phyloP scores from a whole-genome alignment of 1,140 invertebrate genomes.

The Chymomyza costata region DNA sequence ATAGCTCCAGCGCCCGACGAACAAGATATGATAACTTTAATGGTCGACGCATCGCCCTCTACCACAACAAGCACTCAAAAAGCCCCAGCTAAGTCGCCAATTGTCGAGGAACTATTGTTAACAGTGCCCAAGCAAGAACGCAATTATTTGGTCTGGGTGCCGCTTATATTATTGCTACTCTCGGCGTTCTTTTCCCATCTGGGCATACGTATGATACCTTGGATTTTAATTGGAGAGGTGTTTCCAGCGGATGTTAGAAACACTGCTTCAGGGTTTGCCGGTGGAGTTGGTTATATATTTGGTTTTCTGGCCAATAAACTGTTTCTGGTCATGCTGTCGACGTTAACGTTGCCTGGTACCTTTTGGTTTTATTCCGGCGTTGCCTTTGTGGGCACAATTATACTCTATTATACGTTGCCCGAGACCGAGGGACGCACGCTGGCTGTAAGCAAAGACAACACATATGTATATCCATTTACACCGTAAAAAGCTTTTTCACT shows the following conservation, averaged over 20 bases:
- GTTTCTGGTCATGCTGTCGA: conserved; percentile 80
- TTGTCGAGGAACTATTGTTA: conserved; percentile 51
- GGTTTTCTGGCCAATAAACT: conserved; percentile 84
- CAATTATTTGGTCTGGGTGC: conserved; percentile 81
- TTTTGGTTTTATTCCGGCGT: conserved; percentile 79
- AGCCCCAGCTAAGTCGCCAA: conserved; percentile 26
- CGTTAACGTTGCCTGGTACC: conserved; percentile 80
- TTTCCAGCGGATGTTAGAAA: conserved; percentile 81
- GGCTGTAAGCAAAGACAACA: conserved; percentile 56
- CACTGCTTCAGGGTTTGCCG: conserved; percentile 81
- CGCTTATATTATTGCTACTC: conserved; percentile 80
- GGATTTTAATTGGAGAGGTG: conserved; percentile 86
- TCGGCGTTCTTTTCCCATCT: conserved; percentile 82
- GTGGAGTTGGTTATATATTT: conserved; percentile 84
- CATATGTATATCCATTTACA: too few species aligned
- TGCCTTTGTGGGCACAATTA: conserved; percentile 79
- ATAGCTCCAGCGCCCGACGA: conserved; percentile 5
- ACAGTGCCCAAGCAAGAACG: conserved; percentile 62
- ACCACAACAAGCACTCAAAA: conserved; percentile 31
- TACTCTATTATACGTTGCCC: conserved; percentile 77
- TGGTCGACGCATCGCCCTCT: too few species aligned
- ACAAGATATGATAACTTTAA: conserved; percentile 9
- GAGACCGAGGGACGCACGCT: conserved; percentile 90
- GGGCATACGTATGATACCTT: conserved; percentile 83
- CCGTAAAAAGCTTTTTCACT: too few species aligned